These are phyloP conservation scores for Henricia sp. DNA, from an alignment of 53 echinoderm and acorn worm genomes.

Conservation along the genomic window DNA sequence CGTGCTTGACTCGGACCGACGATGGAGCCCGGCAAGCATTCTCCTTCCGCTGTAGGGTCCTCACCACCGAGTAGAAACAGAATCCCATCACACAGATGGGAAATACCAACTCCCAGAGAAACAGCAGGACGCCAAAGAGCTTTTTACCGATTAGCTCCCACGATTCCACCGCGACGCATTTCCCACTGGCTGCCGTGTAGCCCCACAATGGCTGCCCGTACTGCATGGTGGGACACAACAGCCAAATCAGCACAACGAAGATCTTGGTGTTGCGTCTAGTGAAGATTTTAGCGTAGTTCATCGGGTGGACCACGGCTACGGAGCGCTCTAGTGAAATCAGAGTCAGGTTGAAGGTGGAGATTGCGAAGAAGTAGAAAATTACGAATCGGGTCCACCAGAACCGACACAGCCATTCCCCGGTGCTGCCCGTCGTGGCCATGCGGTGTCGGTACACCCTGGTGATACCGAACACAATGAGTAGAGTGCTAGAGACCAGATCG, in stretches of 20 bases:
- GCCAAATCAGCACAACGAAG: neutral
- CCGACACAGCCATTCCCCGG: conserved; percentile 4
- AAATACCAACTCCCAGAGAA: conserved; percentile 70
- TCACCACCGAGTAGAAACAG: conserved; percentile 66
- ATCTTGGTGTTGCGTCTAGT: conserved; percentile 1
- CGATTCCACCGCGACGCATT: conserved; percentile 36
- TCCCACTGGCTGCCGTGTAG: conserved; percentile 29
- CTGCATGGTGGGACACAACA: conserved; percentile 72
- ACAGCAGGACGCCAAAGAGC: conserved; percentile 53
- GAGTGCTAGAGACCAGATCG: conserved; percentile 62
- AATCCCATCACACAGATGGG: conserved; percentile 72
- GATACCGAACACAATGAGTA: conserved; percentile 64
- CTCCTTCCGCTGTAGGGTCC: conserved; percentile 64
- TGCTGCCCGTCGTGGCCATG: neutral
- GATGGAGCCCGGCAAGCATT: conserved; percentile 9
- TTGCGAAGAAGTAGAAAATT: neutral
- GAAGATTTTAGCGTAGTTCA: conserved; percentile 4
- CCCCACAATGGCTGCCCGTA: conserved; percentile 71
- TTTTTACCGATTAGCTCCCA: conserved; percentile 48
- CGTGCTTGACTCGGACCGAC: conserved; percentile 12
- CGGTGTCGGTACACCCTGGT: conserved; percentile 36
- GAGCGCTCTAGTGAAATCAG: conserved; percentile 9
- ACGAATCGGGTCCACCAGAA: neutral
- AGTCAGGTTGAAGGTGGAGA: neutral
- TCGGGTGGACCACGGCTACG: conserved; percentile 10